Percentiles rank a stretch among this genome's conserved stretches.
Conservation (phyloP, 2,113 vertebrate species). For the Eudyptes chrysolophus region DNA sequence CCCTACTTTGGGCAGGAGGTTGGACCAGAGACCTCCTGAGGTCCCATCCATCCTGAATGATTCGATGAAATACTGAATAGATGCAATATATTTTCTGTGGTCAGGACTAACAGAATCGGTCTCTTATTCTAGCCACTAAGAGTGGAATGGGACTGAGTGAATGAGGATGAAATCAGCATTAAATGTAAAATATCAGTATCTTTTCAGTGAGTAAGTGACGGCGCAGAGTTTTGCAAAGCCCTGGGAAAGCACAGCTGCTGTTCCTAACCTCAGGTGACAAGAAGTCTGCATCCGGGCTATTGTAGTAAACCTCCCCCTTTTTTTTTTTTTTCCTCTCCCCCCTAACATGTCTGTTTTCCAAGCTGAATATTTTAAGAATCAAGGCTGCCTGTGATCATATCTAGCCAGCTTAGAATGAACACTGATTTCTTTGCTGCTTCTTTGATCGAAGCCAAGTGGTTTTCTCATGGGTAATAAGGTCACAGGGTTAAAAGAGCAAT, state of each 20-base stretch:
- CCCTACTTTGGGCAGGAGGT: background rate
- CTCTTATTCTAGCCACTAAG: background rate
- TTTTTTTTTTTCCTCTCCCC: background rate
- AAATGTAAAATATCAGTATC: rapidly evolving
- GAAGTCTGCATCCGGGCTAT: background rate
- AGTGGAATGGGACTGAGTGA: rapidly evolving
- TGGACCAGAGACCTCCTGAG: background rate
- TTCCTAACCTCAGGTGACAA: background rate
- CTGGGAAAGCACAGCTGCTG: background rate
- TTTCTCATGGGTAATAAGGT: conserved; percentile 64
- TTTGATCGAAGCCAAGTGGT: conserved; percentile 51
- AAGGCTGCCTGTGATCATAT: background rate
- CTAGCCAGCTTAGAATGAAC: background rate
- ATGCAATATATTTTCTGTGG: rapidly evolving
- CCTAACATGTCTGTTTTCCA: background rate
- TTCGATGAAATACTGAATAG: rapidly evolving
- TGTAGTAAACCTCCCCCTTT: background rate
- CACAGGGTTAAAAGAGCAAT: conserved; percentile 59
- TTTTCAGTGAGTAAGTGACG: background rate
- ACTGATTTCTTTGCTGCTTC: conserved; percentile 15
- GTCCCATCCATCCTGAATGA: rapidly evolving
- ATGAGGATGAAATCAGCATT: rapidly evolving
- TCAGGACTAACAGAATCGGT: background rate
- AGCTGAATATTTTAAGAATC: conserved; percentile 1
- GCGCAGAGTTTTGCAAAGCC: background rate